Conservation (phyloP, 2,113 vertebrate genomes). For the Dicrurus megarhynchus region DNA sequence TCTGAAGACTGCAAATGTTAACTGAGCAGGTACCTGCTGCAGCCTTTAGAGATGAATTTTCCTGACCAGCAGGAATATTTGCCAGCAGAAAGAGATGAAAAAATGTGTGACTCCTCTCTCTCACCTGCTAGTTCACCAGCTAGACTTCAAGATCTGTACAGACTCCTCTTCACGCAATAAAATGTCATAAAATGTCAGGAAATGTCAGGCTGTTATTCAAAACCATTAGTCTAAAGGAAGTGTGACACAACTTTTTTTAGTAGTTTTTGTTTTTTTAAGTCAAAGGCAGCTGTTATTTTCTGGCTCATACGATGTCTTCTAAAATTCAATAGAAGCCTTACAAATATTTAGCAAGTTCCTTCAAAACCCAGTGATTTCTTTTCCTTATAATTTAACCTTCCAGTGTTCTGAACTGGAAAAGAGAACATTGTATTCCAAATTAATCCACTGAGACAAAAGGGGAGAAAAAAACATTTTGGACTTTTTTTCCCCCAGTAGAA, state of each 20-base stretch:
- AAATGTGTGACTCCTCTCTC: not conserved
- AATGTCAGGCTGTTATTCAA: slow-evolving; percentile 37
- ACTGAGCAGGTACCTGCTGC: not conserved
- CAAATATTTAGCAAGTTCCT: slow-evolving; percentile 49
- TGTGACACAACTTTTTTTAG: slow-evolving; percentile 25
- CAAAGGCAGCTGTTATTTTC: slow-evolving; percentile 63
- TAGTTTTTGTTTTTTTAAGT: not conserved
- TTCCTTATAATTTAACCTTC: not conserved
- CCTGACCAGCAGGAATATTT: not conserved
- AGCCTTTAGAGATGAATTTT: not conserved
- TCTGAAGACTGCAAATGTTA: not conserved
- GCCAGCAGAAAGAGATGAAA: not conserved
- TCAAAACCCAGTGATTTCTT: not conserved
- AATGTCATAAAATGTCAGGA: slow-evolving; percentile 33
- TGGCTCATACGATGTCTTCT: slow-evolving; percentile 49
- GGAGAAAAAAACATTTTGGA: not conserved
- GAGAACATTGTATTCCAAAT: slow-evolving; percentile 39
- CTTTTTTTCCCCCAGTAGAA: not conserved
- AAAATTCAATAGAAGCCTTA: slow-evolving; percentile 50
- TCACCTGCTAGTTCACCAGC: not conserved
- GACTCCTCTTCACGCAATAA: slow-evolving; percentile 9
- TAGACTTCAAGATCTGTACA: not conserved
- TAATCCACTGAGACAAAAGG: not conserved
- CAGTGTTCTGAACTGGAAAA: slow-evolving; percentile 27
- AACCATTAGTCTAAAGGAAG: slow-evolving; percentile 35